Base-by-base conservation (phyloP, 1,140 invertebrate species). In the Nasonia giraulti region DNA sequence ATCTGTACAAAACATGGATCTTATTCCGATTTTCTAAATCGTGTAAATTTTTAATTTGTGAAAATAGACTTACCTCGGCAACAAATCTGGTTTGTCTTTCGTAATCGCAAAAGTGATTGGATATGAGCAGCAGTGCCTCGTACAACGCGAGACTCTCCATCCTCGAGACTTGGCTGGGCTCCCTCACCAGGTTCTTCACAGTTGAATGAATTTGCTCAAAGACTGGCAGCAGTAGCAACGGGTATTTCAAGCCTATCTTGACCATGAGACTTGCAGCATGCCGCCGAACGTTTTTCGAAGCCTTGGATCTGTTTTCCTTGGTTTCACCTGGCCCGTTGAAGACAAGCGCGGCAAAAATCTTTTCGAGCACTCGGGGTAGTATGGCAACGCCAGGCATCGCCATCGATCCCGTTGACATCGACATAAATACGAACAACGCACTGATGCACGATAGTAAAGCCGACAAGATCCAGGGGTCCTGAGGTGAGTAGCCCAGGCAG, bases 191-290 rank as follows among this genome's bases (percentile, higher is more conserved):
- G 17, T 66, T 92, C 83, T 47, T 87, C 4, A 91, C 95, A 85
- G 96, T 95, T 1, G 95, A 94, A 89, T 96, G 96, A 86, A 98
- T 96, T 79, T 97, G 95, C 73, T 97, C 96, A 92, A 98, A 98
- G n/a, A 97, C 96, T 7, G 97, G 97, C 88, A 98, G 91, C 55
- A 97, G 92, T 4, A 97, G 92, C 12, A 97, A 91, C 0, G 97
- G 97, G 93, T 97, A 98, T 89, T 97, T 97, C 69, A 96, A 95
- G 17, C 96, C 97, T 55, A 98, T 95, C 93, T 98, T 98, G 0
- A 99, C 97, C 92, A 98, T 95, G 2, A 98, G 92, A 20, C 97
- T 97, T 44, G 97, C 97, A 2, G 97, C 97, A 93, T 98, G 98
- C 3, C 97, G 94, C 11, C 97, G 92, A 0, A 98, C 95, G 90